Evolutionary conservation across 2,888 invertebrate species (phyloP), one percentile per base, ranked within the genome.

Genomic region (Dione vanillae): DNA sequence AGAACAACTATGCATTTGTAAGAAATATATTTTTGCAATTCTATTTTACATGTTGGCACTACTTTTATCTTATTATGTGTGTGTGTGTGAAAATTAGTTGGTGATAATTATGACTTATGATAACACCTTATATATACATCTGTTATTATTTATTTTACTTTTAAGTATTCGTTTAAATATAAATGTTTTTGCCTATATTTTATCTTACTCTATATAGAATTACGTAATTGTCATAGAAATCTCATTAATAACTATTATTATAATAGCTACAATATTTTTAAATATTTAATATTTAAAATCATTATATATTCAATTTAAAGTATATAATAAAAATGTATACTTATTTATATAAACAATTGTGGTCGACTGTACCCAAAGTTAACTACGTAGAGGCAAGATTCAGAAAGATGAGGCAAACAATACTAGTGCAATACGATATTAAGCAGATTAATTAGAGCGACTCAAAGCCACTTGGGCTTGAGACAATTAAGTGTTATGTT

Each of bases 381-480:
- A 88, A 85, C 84, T 87, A 79, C 80, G 78, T 77, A 76, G 82
- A 80, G 81, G 80, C 85, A 92, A 92, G 92, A 92, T 90, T 88
- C 83, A 89, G 90, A 89, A 88, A 89, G 81, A 79, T 72, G 73
- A 58, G 75, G 67, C 54, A 73, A 78, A 78, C 76, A 88, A 91
- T 87, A 80, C 80, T 77, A 77, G 73, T 72, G 90, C 85, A 87
- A 90, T 79, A 73, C 77, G 82, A 91, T 86, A 86, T 81, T 75
- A 43, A 35, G 35, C 65, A 79, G 82, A 84, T 76, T 84, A 86
- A 91, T 84, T 85, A 89, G 89, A 90, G 87, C 90, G 85, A 77
- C 75, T 79, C 84, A 75, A 70, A 75, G n/a, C 69, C 72, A 69
- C 74, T 66, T 61, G 61, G 56, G 72, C 74, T 78, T 79, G 74